Evolutionary conservation across 1,140 invertebrate species (phyloP).

Genomic region (Condylostylus longicornis): DNA sequence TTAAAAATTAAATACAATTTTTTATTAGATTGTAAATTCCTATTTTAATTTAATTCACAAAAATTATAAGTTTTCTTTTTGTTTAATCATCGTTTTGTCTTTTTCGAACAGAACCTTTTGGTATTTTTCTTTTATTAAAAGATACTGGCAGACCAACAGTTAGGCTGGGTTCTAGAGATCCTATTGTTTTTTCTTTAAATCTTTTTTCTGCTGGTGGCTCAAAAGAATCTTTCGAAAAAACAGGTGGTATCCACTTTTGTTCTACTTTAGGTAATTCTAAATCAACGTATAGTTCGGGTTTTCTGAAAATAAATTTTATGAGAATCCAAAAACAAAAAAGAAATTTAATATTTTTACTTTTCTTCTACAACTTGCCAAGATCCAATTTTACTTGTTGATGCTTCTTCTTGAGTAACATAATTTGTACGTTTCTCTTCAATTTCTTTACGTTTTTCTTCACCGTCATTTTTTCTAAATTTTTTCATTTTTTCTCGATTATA

Average conservation of each 20-base stretch:
- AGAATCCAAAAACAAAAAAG: neutral
- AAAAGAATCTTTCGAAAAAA: conserved; percentile 15
- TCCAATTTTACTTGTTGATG: conserved; percentile 45
- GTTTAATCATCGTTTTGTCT: conserved; percentile 42
- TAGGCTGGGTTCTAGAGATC: conserved; percentile 34
- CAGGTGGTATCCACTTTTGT: conserved; percentile 21
- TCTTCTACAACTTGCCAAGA: conserved; percentile 43
- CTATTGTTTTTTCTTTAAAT: conserved; percentile 49
- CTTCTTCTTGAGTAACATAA: conserved; percentile 35
- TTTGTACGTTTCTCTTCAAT: conserved; percentile 31
- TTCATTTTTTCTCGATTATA: conserved; percentile 32
- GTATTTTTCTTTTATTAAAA: conserved; percentile 52
- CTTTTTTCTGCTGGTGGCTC: conserved; percentile 35
- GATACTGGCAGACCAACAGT: conserved; percentile 23
- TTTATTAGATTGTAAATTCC: no score
- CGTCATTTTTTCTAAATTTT: conserved; percentile 13
- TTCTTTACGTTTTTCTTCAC: conserved; percentile 24
- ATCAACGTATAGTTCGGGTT: conserved; percentile 33
- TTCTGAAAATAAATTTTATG: conserved; percentile 12
- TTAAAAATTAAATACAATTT: no score
- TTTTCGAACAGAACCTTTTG: conserved; percentile 40
- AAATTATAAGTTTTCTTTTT: no score
- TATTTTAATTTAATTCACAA: no score
- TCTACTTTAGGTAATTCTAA: conserved; percentile 40
- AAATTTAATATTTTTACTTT: conserved; percentile 29